These are phyloP conservation scores for Melangyna quadrimaculata DNA, from an alignment of 2,888 invertebrate genomes.

Conservation along the genomic window DNA sequence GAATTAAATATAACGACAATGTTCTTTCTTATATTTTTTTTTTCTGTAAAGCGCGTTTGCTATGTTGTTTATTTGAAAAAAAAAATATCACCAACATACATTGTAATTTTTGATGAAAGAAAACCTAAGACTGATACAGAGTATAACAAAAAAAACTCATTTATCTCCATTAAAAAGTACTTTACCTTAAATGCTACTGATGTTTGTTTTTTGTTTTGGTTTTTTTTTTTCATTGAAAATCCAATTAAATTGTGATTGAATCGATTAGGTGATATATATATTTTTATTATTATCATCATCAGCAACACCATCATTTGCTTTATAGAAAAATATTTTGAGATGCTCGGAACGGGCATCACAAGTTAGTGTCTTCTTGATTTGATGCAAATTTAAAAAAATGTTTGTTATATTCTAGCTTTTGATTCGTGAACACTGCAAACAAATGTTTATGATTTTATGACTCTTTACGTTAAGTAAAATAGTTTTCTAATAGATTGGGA, in stretches of 20 bases:
- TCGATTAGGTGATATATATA: conserved; percentile 28
- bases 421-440: no score
- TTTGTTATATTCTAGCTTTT: no score
- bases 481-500: no score
- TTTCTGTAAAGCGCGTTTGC: conserved; percentile 7
- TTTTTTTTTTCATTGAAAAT: conserved; percentile 35
- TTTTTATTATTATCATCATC: neutral
- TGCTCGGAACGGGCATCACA: no score
- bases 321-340: no score
- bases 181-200: conserved; percentile 12
- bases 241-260: conserved; percentile 56
- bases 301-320: neutral
- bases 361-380: no score
- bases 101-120: conserved; percentile 8
- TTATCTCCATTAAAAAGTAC: conserved; percentile 15
- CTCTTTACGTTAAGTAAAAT: no score
- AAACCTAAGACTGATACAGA: neutral
- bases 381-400: no score
- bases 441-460: no score
- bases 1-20: conserved; percentile 37
- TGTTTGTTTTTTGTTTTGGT: neutral
- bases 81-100: neutral
- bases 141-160: neutral
- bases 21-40: neutral
- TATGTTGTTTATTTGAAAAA: neutral